Evolutionary conservation across 2,797 vertebrate genomes (phyloP).

Genomic region (Enteromius radiatus): DNA sequence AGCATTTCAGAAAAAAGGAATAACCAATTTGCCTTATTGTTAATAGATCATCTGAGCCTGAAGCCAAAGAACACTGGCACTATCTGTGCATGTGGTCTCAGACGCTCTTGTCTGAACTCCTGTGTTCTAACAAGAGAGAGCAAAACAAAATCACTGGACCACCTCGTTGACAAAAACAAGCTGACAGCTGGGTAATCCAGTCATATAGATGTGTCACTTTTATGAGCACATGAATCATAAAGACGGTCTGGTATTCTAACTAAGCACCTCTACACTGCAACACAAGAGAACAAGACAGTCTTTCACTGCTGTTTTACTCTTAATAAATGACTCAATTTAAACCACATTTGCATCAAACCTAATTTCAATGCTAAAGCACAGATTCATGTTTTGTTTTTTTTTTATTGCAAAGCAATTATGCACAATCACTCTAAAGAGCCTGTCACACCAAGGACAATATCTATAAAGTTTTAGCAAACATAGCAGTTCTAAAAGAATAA

Average conservation of each 20-base stretch:
- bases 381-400: not conserved
- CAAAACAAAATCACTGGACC: conserved; percentile 39
- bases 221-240: conserved; percentile 36
- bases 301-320: not conserved
- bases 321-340: not conserved
- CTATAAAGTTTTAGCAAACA: not conserved
- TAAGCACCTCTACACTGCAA: not conserved
- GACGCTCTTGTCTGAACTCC: conserved; percentile 26
- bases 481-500: not conserved
- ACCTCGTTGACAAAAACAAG: conserved; percentile 43
- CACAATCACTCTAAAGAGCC: conserved; percentile 4
- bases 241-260: conserved; percentile 7
- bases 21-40: conserved; percentile 30
- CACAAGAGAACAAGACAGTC: not conserved
- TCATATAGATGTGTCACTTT: conserved; percentile 31
- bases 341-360: conserved; percentile 1
- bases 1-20: conserved; percentile 50
- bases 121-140: conserved; percentile 31
- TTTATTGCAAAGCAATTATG: not conserved
- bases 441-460: not conserved
- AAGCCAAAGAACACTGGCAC: conserved; percentile 16
- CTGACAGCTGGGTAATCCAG: conserved; percentile 30
- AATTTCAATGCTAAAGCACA: not conserved
- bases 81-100: conserved; percentile 8
- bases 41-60: conserved; percentile 33